Conservation (phyloP, 2,113 vertebrate species). For the Seriola rivoliana region DNA sequence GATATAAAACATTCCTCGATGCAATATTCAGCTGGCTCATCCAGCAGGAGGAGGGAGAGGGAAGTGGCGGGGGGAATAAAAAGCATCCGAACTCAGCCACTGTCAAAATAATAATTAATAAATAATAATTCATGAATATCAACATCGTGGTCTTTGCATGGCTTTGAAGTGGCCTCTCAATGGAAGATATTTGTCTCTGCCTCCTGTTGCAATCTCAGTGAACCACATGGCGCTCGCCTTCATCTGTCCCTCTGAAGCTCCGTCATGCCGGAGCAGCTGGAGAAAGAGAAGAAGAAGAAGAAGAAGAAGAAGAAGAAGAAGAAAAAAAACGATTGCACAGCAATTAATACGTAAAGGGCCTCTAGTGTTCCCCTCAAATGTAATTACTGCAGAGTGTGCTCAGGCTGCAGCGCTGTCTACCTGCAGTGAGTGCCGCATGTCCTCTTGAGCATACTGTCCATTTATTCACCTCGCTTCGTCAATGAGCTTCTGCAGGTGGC, state of each 20-base stretch:
- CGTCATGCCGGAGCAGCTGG: constrained; percentile 2
- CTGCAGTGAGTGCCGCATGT: constrained; percentile 4
- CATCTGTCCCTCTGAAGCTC: constrained; percentile 36
- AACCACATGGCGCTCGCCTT: constrained; percentile 18
- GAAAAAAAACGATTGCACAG: constrained; percentile 9
- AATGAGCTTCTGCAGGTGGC: neutral
- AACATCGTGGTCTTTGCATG: constrained; percentile 39
- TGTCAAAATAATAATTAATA: constrained; percentile 21
- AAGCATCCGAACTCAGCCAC: constrained; percentile 27
- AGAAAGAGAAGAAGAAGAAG: constrained; percentile 2
- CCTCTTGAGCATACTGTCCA: neutral
- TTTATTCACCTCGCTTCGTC: neutral
- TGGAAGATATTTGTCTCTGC: constrained; percentile 60
- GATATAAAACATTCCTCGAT: constrained; percentile 66
- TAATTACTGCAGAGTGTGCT: constrained; percentile 40
- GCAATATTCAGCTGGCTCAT: constrained; percentile 59
- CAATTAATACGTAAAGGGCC: constrained; percentile 59
- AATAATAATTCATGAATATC: constrained; percentile 70
- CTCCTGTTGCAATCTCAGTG: constrained; percentile 46
- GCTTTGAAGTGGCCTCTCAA: constrained; percentile 72
- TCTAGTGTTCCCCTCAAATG: constrained; percentile 27
- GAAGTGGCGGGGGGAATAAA: constrained; percentile 1
- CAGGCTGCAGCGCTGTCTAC: constrained; percentile 25
- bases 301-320: neutral
- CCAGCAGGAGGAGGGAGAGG: constrained; percentile 8